phyloP scores from a whole-genome alignment of 2,113 vertebrate genomes.

The Tauraco erythrolophus region DNA sequence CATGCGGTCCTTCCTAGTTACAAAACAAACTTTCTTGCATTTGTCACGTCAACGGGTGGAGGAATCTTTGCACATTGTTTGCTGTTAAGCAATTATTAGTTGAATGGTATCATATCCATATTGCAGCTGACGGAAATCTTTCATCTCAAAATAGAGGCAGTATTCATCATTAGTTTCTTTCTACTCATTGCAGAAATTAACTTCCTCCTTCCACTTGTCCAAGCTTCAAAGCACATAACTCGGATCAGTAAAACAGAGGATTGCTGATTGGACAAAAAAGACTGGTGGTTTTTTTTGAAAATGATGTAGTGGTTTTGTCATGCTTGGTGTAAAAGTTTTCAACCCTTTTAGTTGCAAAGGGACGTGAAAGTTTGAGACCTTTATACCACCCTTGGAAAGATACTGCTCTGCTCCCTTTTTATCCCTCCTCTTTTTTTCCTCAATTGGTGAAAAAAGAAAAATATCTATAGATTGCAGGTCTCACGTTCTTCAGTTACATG shows the following conservation, averaged over 20 bases:
- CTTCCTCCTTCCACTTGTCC: not conserved
- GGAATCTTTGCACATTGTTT: not conserved
- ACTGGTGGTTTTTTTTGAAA: not conserved
- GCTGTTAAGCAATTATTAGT: not conserved
- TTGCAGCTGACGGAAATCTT: not conserved
- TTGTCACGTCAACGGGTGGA: not conserved
- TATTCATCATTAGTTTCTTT: not conserved
- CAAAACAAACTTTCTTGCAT: not conserved
- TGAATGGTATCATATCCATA: not conserved
- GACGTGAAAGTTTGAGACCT: not conserved
- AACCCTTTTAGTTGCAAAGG: not conserved
- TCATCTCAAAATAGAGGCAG: not conserved
- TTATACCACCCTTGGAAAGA: not conserved
- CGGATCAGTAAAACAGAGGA: not conserved
- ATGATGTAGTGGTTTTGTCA: not conserved
- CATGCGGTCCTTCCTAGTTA: not conserved
- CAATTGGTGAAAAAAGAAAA: not conserved
- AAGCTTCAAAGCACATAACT: not conserved
- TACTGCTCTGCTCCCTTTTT: not conserved
- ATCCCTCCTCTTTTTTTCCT: not conserved
- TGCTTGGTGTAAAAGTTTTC: not conserved
- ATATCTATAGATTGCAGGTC: not conserved
- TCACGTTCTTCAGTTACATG: rapidly evolving
- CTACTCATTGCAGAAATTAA: not conserved
- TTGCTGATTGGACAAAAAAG: not conserved